Base-by-base conservation (phyloP, 2,113 vertebrate species). In the Colossoma macropomum region DNA sequence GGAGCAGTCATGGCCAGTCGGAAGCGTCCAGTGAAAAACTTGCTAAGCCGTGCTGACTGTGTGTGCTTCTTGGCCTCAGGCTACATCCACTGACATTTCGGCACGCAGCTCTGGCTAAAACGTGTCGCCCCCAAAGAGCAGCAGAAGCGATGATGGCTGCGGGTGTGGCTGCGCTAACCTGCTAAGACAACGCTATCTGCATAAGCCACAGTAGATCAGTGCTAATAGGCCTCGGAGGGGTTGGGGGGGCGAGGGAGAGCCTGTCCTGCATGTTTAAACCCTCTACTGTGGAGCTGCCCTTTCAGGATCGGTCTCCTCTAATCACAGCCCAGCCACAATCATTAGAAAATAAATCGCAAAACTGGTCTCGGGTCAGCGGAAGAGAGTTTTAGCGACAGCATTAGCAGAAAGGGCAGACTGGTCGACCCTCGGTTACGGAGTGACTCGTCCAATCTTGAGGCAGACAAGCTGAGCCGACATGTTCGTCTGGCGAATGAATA, bases 401-500 rank as follows among this genome's bases (percentile, higher is more conserved):
- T 80, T 80, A 59, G 52, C 48, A 7, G 45, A 82, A 75, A 82
- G 80, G 63, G 73, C 81, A 75, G 72, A 56, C 15, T 23, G 75
- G 62, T 48, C 32, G 27, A 17, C 19, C 48, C 32, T 69, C 17
- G 9, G 62, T 45, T 54, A 59, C 73, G 27, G n/a, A 76, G 17
- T n/a, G 63, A 59, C 81, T 60, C 73, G 73, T 69, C 73, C 81
- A 69, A 77, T 77, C 63, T n/a, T 32, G 8, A 23, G 45, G 54
- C 25, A 13, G 30, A 7, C 4, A 69, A n/a, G 7, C 32, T n/a
- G 27, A 60, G 25, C 73, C 2, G 50, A 25, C 63, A 66, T 45
- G 80, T 81, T 75, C 16, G 9, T 75, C 72, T 25, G 28, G 60
- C 17, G 73, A 59, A 92, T 92, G 92, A 92, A 93, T 92, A 92